Evolutionary conservation across 2,113 vertebrate species (phyloP).

Genomic region (Calyptomena viridis): DNA sequence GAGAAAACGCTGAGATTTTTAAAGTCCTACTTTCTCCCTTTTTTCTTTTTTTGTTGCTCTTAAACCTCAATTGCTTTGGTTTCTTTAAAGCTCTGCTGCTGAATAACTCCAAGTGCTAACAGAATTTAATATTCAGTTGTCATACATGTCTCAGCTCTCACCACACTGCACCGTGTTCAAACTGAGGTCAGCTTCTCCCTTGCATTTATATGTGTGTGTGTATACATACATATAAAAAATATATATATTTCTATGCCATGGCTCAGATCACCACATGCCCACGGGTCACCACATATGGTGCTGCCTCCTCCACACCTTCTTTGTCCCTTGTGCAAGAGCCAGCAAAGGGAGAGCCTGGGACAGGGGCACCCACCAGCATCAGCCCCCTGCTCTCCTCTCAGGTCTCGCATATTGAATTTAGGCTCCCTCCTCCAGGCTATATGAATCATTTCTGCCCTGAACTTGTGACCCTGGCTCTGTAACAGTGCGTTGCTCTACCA

Average conservation of each 20-base stretch:
- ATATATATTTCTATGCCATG: fast-evolving
- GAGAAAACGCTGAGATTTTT: constrained; percentile 6
- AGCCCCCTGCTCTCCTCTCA: fast-evolving
- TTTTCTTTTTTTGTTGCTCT: not conserved
- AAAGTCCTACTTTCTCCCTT: not conserved
- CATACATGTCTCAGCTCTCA: not conserved
- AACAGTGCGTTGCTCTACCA: not conserved
- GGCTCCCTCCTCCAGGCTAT: constrained; percentile 11
- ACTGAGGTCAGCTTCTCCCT: not conserved
- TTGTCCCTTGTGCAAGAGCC: not conserved
- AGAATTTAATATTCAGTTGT: constrained; percentile 50
- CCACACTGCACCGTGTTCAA: not conserved
- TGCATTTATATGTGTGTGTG: not conserved
- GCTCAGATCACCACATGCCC: not conserved
- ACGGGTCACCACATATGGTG: not conserved
- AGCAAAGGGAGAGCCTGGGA: not conserved
- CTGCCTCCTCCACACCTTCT: not conserved
- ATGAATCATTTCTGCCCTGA: constrained; percentile 40
- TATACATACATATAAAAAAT: too few relatives aligned
- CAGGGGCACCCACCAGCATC: not conserved
- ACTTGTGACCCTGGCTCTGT: constrained; percentile 26
- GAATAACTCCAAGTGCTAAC: constrained; percentile 33
- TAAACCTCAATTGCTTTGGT: not conserved
- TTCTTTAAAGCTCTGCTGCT: constrained; percentile 35
- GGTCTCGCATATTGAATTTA: not conserved